Evolutionary conservation across 35 echinoderm and acorn worm species (phyloP).

Genomic region (Ptychodera flava): DNA sequence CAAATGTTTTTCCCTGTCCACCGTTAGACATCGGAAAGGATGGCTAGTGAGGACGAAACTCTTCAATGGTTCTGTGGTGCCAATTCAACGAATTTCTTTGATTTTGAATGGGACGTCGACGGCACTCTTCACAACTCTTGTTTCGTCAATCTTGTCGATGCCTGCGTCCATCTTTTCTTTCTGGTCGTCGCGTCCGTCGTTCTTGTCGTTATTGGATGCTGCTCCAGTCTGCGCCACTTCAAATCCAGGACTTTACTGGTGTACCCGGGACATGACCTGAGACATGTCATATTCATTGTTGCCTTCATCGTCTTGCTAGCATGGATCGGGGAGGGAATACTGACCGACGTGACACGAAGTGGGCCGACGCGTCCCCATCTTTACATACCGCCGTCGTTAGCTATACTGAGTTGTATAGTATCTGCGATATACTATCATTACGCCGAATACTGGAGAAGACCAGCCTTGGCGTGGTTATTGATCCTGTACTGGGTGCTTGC

Average conservation of each 20-base stretch:
- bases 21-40: neutral
- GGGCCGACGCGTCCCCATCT: slow-evolving; percentile 42
- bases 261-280: slow-evolving; percentile 70
- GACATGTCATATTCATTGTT: slow-evolving; percentile 57
- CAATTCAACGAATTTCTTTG: neutral
- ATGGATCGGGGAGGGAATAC: slow-evolving; percentile 62
- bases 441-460: slow-evolving; percentile 67
- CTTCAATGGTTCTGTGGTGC: neutral
- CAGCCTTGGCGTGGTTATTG: slow-evolving; percentile 40
- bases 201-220: slow-evolving; percentile 49
- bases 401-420: slow-evolving; percentile 32
- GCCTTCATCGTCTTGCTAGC: slow-evolving; percentile 35
- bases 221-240: slow-evolving; percentile 19
- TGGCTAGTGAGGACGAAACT: neutral
- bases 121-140: slow-evolving; percentile 86
- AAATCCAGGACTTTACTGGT: slow-evolving; percentile 37
- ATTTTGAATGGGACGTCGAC: slow-evolving; percentile 52
- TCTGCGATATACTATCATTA: slow-evolving; percentile 66
- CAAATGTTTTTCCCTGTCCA: neutral
- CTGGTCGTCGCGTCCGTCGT: slow-evolving; percentile 46
- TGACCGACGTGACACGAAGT: slow-evolving; percentile 44
- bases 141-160: slow-evolving; percentile 60
- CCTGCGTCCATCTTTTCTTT: slow-evolving; percentile 53
- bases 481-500: slow-evolving; percentile 63
- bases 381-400: slow-evolving; percentile 39